A percentile compares a stretch with the other conserved stretches of the same genome.
These are phyloP conservation scores for Aegotheles bennettii DNA, from an alignment of 2,113 vertebrate species.

Conservation along the genomic window DNA sequence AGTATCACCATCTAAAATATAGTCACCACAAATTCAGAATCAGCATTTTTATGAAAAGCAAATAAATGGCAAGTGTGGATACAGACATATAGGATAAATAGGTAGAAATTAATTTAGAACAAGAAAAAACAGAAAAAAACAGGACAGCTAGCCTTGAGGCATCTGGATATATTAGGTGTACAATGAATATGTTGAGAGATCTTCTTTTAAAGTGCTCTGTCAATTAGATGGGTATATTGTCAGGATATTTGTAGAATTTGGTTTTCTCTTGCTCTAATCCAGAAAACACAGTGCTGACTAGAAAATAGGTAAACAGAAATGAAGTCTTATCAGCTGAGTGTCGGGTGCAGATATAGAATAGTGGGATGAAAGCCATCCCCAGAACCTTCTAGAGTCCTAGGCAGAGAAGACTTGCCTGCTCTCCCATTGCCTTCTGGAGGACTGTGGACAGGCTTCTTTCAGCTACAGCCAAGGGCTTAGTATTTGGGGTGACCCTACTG, in stretches of 20 bases:
- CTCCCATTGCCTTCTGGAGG: neutral
- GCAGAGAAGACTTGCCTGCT: neutral
- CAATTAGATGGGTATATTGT: neutral
- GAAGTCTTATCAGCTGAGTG: neutral
- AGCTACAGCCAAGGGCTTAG: neutral
- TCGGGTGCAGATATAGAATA: neutral
- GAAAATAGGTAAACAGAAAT: neutral
- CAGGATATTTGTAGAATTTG: neutral
- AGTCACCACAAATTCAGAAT: neutral
- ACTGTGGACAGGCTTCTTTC: neutral
- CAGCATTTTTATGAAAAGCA: neutral
- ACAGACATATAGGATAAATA: neutral
- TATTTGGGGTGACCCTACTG: neutral
- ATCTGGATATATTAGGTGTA: neutral
- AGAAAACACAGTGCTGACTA: neutral
- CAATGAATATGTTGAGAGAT: no score
- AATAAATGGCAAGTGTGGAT: neutral
- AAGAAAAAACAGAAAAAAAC: neutral
- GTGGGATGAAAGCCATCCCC: neutral
- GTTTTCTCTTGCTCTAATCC: neutral
- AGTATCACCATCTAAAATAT: neutral
- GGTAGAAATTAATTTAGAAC: neutral
- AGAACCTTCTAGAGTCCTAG: neutral
- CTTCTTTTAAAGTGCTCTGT: no score
- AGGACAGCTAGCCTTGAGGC: neutral